phyloP scores from a whole-genome alignment of 1,140 invertebrate species.

The Pseudobourletiella spinata region DNA sequence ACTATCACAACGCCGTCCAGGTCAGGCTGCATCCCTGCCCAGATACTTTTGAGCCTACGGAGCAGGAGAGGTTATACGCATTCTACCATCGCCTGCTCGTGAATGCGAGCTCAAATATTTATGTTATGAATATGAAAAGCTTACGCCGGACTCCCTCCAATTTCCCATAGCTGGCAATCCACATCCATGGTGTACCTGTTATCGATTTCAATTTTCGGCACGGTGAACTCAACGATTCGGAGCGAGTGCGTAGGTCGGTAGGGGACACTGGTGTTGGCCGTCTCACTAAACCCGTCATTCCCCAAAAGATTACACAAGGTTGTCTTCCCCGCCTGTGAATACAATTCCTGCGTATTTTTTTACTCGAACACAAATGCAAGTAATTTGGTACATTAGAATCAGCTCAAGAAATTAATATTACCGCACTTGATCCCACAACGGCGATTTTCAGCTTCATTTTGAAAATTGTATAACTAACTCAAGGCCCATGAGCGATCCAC shows the following conservation, averaged over 20 bases:
- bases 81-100: too few species aligned
- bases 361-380: too few species aligned
- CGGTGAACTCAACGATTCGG: conserved; percentile 25
- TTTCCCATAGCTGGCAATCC: conserved; percentile 30
- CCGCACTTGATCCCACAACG: not conserved
- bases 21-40: conserved; percentile 29
- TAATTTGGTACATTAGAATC: too few species aligned
- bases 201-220: conserved; percentile 9
- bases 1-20: conserved; percentile 28
- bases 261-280: conserved; percentile 5
- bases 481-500: too few species aligned
- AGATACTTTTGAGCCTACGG: conserved; percentile 17
- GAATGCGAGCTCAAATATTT: too few species aligned
- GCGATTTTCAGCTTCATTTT: too few species aligned
- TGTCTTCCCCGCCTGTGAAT: conserved; percentile 28
- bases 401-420: too few species aligned
- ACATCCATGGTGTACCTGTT: conserved; percentile 24
- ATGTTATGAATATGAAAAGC: too few species aligned
- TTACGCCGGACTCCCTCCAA: conserved; percentile 31
- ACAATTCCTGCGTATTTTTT: too few species aligned
- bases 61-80: not conserved
- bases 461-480: too few species aligned
- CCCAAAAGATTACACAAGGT: conserved; percentile 22
- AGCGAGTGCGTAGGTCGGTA: conserved; percentile 28
- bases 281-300: conserved; percentile 13